Percentiles rank a stretch among this genome's conserved stretches.
Conservation (phyloP, 92 coral and sea anemone species). For the Actinernus sp. region DNA sequence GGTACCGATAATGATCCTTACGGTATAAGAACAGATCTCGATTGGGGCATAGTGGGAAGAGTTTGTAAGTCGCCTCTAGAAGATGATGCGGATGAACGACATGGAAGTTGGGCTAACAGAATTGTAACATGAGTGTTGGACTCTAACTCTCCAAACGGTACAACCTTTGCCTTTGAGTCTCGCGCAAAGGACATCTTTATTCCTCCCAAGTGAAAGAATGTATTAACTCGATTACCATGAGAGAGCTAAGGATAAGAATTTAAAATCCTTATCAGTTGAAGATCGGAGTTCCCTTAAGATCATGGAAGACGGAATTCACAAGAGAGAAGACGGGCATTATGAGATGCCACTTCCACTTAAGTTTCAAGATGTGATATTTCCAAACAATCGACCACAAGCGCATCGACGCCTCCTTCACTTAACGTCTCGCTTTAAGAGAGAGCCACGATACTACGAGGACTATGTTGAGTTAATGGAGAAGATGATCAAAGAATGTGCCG, state of each 20-base stretch:
- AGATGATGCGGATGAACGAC: neutral
- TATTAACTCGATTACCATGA: conserved; percentile 63
- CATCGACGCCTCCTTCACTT: conserved; percentile 8
- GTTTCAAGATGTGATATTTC: conserved; percentile 2
- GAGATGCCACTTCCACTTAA: conserved; percentile 58
- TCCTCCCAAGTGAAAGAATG: conserved; percentile 42
- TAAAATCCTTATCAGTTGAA: conserved; percentile 22
- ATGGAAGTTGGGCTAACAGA: conserved; percentile 18
- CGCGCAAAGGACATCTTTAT: conserved; percentile 42
- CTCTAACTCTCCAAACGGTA: conserved; percentile 14
- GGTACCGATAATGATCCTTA: conserved; percentile 55
- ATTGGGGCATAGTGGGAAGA: conserved; percentile 67
- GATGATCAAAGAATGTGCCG: neutral
- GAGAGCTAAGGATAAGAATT: conserved; percentile 10
- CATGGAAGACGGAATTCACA: conserved; percentile 41
- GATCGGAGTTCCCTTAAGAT: conserved; percentile 6
- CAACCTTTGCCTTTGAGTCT: conserved; percentile 28
- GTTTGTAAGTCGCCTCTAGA: conserved; percentile 25
- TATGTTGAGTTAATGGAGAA: conserved; percentile 3
- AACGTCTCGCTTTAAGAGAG: conserved; percentile 18
- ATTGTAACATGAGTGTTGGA: conserved; percentile 3
- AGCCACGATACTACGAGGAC: conserved; percentile 15
- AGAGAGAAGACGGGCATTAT: conserved; percentile 49
- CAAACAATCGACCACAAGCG: conserved; percentile 9
- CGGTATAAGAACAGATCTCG: conserved; percentile 47